phyloP scores from a whole-genome alignment of 2,113 vertebrate species.

The Copsychus sechellarum region DNA sequence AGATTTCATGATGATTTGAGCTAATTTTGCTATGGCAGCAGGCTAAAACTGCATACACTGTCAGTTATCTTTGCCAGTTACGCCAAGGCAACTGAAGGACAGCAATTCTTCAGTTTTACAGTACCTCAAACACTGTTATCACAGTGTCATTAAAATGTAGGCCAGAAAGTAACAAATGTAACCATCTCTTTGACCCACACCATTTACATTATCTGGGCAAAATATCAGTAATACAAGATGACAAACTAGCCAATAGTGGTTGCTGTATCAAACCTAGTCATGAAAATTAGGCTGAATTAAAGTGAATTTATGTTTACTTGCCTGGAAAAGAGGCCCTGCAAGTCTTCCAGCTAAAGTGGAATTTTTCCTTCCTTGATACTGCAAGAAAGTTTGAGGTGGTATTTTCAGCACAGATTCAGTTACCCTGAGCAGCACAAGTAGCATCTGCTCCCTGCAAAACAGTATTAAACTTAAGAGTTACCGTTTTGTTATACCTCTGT shows the following conservation, averaged over 20 bases:
- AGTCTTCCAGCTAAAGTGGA: constrained; percentile 92
- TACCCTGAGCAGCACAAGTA: constrained; percentile 94
- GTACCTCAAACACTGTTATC: background rate
- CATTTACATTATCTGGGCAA: background rate
- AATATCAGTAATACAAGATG: background rate
- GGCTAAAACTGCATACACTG: background rate
- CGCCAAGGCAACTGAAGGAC: background rate
- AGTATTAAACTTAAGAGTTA: background rate
- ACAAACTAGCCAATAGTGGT: background rate
- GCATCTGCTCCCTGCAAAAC: constrained; percentile 91
- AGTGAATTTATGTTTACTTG: constrained; percentile 66
- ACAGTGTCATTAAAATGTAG: background rate
- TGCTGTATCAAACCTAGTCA: background rate
- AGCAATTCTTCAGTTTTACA: background rate
- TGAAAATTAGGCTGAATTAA: background rate
- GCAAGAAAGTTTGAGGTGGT: constrained; percentile 88
- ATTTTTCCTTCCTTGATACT: constrained; percentile 91
- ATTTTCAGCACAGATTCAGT: constrained; percentile 97
- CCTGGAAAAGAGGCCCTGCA: constrained; percentile 97
- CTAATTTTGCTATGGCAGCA: background rate
- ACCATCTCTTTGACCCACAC: background rate
- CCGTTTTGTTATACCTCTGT: background rate
- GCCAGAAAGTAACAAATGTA: background rate
- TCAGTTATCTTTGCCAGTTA: background rate
- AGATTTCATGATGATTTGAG: background rate